A percentile compares a stretch with the other conserved stretches of the same genome.
Evolutionary conservation across 2,113 vertebrate genomes (phyloP).

Genomic region (Excalfactoria chinensis): DNA sequence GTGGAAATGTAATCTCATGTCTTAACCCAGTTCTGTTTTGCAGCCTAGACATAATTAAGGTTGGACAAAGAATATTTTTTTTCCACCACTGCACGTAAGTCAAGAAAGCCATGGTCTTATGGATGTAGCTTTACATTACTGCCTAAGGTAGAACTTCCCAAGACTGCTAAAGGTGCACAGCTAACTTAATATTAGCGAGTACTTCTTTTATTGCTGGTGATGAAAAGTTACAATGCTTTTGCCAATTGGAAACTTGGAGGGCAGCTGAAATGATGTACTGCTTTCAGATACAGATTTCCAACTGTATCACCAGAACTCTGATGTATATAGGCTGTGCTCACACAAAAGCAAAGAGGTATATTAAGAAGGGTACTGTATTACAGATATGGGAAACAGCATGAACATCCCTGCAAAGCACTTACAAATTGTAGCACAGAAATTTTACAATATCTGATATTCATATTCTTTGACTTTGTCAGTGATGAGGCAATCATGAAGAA

Average conservation of each 20-base stretch:
- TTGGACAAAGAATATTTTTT: background rate
- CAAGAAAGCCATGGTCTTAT: background rate
- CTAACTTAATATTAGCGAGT: background rate
- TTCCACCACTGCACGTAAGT: background rate
- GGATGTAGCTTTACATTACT: background rate
- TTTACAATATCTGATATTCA: background rate
- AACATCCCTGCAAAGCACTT: background rate
- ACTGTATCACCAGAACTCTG: background rate
- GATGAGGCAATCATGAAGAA: background rate
- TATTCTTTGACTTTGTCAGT: background rate
- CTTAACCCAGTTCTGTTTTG: background rate
- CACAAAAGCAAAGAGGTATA: background rate
- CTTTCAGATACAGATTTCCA: background rate
- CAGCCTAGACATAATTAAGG: rapidly evolving
- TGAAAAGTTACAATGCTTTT: background rate
- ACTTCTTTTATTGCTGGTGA: background rate
- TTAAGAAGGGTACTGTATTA: rapidly evolving
- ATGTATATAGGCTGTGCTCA: background rate
- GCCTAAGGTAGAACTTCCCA: background rate
- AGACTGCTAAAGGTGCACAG: background rate
- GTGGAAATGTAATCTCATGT: background rate
- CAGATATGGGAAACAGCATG: background rate
- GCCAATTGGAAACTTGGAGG: background rate
- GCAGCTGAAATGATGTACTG: background rate
- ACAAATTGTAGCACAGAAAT: background rate